These are phyloP conservation scores for Penelope pileata DNA, from an alignment of 2,113 vertebrate species.

Conservation along the genomic window DNA sequence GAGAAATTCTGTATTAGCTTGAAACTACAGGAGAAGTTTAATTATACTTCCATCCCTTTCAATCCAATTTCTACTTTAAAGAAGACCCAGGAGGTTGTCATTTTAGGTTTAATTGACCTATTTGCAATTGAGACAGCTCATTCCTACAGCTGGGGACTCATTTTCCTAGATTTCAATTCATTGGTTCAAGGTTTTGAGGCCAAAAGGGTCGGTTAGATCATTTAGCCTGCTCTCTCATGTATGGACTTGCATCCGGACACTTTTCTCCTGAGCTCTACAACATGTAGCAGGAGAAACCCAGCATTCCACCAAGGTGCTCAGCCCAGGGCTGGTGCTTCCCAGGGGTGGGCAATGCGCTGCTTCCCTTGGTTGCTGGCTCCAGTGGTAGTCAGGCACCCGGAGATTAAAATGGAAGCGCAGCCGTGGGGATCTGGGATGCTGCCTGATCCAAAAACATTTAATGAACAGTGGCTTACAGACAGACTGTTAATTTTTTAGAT, in stretches of 20 bases:
- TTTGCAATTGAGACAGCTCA: not conserved
- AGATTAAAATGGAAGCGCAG: not conserved
- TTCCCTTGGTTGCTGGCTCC: not conserved
- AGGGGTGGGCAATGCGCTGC: not conserved
- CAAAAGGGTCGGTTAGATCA: conserved; percentile 8
- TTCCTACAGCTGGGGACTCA: not conserved
- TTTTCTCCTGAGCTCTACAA: not conserved
- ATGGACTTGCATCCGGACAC: not conserved
- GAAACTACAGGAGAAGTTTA: not conserved
- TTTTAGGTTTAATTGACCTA: conserved; percentile 2
- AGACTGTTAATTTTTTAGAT: not conserved
- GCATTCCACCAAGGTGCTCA: not conserved
- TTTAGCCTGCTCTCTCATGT: not conserved
- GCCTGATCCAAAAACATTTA: not conserved
- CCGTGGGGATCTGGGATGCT: not conserved
- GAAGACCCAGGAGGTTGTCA: not conserved
- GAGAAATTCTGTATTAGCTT: not conserved
- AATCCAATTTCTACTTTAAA: conserved; percentile 9
- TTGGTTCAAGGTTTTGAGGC: not conserved
- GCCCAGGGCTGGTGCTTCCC: not conserved
- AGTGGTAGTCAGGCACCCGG: not conserved
- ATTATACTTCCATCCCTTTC: not conserved
- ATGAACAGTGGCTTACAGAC: not conserved
- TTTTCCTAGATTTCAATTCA: not conserved
- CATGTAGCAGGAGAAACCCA: not conserved